Evolutionary conservation across 1,140 invertebrate species (phyloP), one percentile per base, ranked within the genome.

Genomic region (Cydia amplana): DNA sequence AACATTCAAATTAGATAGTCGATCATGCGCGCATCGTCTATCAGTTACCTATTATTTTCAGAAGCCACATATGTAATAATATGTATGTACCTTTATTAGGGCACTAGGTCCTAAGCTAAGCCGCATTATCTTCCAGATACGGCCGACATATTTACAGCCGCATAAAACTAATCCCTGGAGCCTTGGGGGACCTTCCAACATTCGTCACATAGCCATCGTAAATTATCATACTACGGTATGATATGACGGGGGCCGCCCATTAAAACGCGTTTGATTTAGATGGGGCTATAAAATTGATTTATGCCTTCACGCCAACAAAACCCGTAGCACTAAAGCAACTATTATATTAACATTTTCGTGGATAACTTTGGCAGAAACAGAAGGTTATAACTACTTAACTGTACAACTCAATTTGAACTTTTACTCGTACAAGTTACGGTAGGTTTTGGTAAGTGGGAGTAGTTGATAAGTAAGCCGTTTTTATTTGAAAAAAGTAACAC

Each of bases 251-350:
- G 91, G 91, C 86, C 91, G 87, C 90, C 93, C 93, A 93, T 93
- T 93, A 93, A 93, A 93, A 93, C 90, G 86, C 91, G 91, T 93
- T 93, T 93, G 93, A 93, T 93, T 93, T 93, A 93, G 93, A 93
- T 93, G 90, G 89, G 91, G 87, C 93, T 90, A 93, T 93, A 93
- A 93, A 93, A 93, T 93, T 93, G 91, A 93, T 93, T 93, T 93
- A 93, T 93, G 88, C 83, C 79, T 91, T 93, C 89, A 91, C 90
- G 90, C 90, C 87, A 91, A 93, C 91, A 91, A 93, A 92, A 91
- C 89, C 90, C 89, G 87, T 91, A 87, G 86, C 82, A 91, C 87
- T 89, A 89, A 91, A 91, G 88, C 91, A 91, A 92, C 91, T 92
- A 92, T 92, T 91, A 91, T 91, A 92, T 91, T 92, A 92, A 92